Evolutionary conservation across 2,797 vertebrate species (phyloP).

Genomic region (Morelia viridis): DNA sequence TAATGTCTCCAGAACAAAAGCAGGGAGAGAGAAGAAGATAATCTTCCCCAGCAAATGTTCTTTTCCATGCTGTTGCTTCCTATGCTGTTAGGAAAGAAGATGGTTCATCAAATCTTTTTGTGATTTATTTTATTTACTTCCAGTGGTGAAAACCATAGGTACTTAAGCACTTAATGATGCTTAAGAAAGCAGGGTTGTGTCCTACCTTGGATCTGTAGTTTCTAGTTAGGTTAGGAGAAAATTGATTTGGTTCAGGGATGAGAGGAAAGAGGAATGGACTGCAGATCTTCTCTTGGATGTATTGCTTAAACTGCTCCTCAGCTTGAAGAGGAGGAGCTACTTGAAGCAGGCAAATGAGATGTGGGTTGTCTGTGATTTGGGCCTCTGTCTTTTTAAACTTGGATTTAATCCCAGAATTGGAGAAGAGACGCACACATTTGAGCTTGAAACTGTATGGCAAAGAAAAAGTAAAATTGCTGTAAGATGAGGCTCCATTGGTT

Average conservation of each 20-base stretch:
- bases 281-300: neutral
- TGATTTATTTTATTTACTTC: slow-evolving; percentile 29
- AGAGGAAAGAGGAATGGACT: neutral
- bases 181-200: neutral
- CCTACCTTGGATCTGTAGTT: neutral
- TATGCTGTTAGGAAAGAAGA: slow-evolving; percentile 10
- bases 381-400: neutral
- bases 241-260: neutral
- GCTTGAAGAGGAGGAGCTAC: neutral
- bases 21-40: neutral
- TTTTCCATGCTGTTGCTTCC: neutral
- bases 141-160: neutral
- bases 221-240: neutral
- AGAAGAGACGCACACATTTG: neutral
- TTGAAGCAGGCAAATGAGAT: neutral
- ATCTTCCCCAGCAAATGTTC: neutral
- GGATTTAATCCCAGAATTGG: neutral
- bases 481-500: neutral
- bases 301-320: neutral
- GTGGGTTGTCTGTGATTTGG: neutral
- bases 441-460: neutral
- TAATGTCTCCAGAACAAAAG: neutral
- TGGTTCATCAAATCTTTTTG: neutral
- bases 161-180: neutral
- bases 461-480: neutral